Conservation (phyloP, 2,797 vertebrate genomes). For the Micropoecilia bifurca region DNA sequence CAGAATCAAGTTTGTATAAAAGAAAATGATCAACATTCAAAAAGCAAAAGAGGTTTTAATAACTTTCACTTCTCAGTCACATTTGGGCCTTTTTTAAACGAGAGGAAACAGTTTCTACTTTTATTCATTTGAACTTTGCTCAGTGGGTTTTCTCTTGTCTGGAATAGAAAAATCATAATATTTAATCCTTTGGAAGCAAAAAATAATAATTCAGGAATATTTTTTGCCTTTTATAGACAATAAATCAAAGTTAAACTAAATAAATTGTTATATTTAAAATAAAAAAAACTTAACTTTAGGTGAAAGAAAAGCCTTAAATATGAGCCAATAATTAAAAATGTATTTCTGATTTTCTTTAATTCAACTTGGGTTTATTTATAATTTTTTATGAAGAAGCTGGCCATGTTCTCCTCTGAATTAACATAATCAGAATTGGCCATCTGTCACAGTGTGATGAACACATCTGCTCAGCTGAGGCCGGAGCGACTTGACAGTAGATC, state of each 20-base stretch:
- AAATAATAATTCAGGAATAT: not conserved
- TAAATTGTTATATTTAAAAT: not conserved
- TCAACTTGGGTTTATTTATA: not conserved
- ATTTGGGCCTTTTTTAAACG: not conserved
- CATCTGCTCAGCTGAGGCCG: conserved; percentile 75
- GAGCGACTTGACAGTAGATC: conserved; percentile 73
- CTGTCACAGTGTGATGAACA: conserved; percentile 81
- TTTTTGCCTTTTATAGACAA: not conserved
- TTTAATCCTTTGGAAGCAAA: not conserved
- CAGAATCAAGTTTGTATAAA: not conserved
- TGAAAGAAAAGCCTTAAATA: not conserved
- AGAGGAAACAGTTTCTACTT: not conserved
- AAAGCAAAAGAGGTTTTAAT: not conserved
- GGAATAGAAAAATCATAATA: no score
- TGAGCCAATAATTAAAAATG: not conserved
- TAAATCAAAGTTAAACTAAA: not conserved
- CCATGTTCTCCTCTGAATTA: conserved; percentile 55
- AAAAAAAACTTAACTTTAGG: not conserved
- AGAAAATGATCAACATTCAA: not conserved
- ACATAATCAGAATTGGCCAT: conserved; percentile 81
- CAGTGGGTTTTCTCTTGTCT: not conserved
- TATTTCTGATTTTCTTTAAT: not conserved
- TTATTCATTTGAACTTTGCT: not conserved
- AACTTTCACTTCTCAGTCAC: not conserved
- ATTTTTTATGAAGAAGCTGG: conserved; percentile 8